Percentiles rank a stretch among this genome's conserved stretches.
phyloP scores from a whole-genome alignment of 1,140 invertebrate species.

The Telenomus remus region DNA sequence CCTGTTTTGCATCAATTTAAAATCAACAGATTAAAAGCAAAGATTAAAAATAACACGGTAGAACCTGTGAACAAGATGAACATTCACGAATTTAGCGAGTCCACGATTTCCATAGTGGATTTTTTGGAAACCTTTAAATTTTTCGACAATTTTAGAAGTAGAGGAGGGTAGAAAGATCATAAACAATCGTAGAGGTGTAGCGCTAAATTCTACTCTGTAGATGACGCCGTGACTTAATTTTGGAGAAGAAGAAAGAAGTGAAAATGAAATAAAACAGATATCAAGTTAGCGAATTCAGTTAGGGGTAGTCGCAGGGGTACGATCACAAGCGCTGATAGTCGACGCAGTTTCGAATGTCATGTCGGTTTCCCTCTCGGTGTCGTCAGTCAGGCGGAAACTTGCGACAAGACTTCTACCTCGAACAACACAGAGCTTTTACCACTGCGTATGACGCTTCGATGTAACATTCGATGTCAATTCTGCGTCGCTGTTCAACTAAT shows the following conservation, averaged over 20 bases:
- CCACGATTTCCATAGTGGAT: background rate
- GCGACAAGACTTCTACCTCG: conserved; percentile 47
- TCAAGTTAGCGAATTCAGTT: background rate
- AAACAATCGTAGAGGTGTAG: too few species aligned
- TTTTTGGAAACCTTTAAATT: too few species aligned
- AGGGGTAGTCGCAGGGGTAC: background rate
- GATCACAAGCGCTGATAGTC: conserved; percentile 1
- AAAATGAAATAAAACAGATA: too few species aligned
- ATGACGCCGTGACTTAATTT: background rate
- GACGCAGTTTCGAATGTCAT: conserved; percentile 23
- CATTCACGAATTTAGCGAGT: background rate
- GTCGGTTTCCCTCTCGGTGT: conserved; percentile 8
- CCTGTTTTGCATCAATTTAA: conserved; percentile 2
- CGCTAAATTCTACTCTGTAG: too few species aligned
- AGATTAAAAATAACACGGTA: too few species aligned
- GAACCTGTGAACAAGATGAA: too few species aligned
- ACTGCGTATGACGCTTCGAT: conserved; percentile 54
- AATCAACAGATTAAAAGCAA: too few species aligned
- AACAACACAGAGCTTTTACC: conserved; percentile 54
- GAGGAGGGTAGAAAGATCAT: too few species aligned
- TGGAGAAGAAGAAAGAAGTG: too few species aligned
- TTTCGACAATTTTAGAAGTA: too few species aligned
- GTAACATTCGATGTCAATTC: conserved; percentile 56
- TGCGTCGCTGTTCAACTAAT: conserved; percentile 55
- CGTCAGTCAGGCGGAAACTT: conserved; percentile 7